Evolutionary conservation across 2,888 invertebrate species (phyloP).

Genomic region (Busseola fusca): DNA sequence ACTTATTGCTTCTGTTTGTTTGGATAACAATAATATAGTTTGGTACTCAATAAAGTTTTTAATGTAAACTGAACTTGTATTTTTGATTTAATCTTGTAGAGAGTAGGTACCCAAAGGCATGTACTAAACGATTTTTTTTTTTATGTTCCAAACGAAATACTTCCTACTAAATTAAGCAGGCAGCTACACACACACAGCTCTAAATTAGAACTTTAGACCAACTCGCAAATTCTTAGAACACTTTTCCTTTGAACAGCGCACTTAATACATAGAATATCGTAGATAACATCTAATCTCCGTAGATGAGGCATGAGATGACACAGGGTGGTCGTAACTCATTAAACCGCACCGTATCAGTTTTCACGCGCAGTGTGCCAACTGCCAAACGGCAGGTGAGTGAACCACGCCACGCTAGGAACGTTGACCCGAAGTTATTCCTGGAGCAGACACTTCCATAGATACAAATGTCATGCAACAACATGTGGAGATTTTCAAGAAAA

Average conservation of each 20-base stretch:
- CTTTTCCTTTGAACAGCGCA: constrained; percentile 14
- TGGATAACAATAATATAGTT: constrained; percentile 57
- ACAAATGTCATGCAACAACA: constrained; percentile 54
- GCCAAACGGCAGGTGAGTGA: constrained; percentile 86
- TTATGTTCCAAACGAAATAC: neutral
- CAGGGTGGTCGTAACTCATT: constrained; percentile 43
- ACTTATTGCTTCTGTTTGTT: constrained; percentile 39
- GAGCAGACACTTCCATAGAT: constrained; percentile 75
- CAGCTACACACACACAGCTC: neutral
- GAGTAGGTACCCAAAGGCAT: constrained; percentile 1
- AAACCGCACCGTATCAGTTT: constrained; percentile 73
- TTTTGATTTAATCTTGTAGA: constrained; percentile 76
- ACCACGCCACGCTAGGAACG: constrained; percentile 73
- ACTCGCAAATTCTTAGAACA: constrained; percentile 23
- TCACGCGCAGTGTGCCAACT: constrained; percentile 76
- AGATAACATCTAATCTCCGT: constrained; percentile 26
- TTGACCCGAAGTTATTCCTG: constrained; percentile 83
- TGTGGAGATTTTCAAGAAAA: constrained; percentile 19
- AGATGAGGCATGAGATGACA: constrained; percentile 44
- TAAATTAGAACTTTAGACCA: constrained; percentile 9
- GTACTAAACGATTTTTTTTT: constrained; percentile 3
- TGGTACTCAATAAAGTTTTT: constrained; percentile 68
- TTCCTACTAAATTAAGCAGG: neutral
- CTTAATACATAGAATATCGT: constrained; percentile 13
- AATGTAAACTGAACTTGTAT: constrained; percentile 64